These are phyloP conservation scores for Nilaparvata lugens DNA, from an alignment of 1,140 invertebrate species.

Conservation along the genomic window DNA sequence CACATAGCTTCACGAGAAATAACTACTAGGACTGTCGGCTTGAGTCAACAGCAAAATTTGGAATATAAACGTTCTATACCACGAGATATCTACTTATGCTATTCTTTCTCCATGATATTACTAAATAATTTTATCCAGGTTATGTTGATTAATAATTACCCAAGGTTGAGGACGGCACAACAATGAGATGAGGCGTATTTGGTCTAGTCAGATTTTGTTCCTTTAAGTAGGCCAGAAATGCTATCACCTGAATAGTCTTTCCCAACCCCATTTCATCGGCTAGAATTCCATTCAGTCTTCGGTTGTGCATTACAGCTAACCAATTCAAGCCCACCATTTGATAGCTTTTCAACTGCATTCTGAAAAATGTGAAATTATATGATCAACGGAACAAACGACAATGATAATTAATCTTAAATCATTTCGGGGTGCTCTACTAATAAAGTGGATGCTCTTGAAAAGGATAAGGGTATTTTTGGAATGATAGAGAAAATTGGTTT, in stretches of 20 bases:
- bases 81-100: too few relatives aligned
- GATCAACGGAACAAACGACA: conserved; percentile 8
- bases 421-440: background rate
- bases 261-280: conserved; percentile 88
- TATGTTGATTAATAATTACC: conserved; percentile 52
- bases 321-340: conserved; percentile 93
- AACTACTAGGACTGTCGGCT: too few relatives aligned
- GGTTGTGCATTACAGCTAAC: conserved; percentile 80
- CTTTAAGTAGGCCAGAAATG: conserved; percentile 81
- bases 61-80: too few relatives aligned
- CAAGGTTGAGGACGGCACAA: conserved; percentile 86
- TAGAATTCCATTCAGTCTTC: conserved; percentile 87
- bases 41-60: too few relatives aligned
- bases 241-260: conserved; percentile 84
- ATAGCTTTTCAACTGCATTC: conserved; percentile 69
- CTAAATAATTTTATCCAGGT: too few relatives aligned
- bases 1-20: too few relatives aligned
- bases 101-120: too few relatives aligned
- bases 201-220: conserved; percentile 44
- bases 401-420: background rate
- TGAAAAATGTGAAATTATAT: conserved; percentile 34
- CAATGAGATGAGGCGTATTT: conserved; percentile 71
- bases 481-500: background rate
- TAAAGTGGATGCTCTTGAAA: background rate
- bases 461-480: background rate